These are phyloP conservation scores for Phasia obesa DNA, from an alignment of 2,888 invertebrate species.

Conservation along the genomic window DNA sequence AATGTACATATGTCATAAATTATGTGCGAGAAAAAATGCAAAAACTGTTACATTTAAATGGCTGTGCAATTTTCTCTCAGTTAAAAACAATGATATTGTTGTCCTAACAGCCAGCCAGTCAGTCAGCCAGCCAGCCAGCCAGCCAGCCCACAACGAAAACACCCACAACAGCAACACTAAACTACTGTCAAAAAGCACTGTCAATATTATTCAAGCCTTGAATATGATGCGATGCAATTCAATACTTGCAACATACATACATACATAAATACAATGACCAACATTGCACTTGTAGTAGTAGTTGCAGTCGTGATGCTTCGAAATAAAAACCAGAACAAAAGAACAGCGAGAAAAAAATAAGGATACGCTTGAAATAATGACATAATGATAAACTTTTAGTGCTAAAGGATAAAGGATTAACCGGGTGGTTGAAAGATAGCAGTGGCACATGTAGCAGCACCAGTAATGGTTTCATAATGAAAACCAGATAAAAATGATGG, in stretches of 20 bases:
- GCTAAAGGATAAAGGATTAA: slow-evolving; percentile 31
- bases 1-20: slow-evolving; percentile 47
- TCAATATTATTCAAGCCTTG: slow-evolving; percentile 48
- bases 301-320: slow-evolving; percentile 33
- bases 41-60: slow-evolving; percentile 53
- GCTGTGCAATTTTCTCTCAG: slow-evolving; percentile 41
- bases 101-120: slow-evolving; percentile 17
- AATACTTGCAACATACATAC: slow-evolving; percentile 32
- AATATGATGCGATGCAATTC: slow-evolving; percentile 12
- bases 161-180: slow-evolving; percentile 43
- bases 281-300: slow-evolving; percentile 11
- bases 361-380: slow-evolving; percentile 69
- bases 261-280: slow-evolving; percentile 46
- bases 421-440: neutral
- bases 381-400: slow-evolving; percentile 62
- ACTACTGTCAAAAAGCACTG: slow-evolving; percentile 49
- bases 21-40: neutral
- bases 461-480: slow-evolving; percentile 27
- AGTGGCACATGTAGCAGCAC: neutral
- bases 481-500: slow-evolving; percentile 30
- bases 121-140: too few species aligned
- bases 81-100: slow-evolving; percentile 35
- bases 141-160: slow-evolving; percentile 27
- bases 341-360: slow-evolving; percentile 30
- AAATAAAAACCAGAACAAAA: slow-evolving; percentile 12